Conservation (phyloP, 2,888 invertebrate species). For the Desoria tigrina region DNA sequence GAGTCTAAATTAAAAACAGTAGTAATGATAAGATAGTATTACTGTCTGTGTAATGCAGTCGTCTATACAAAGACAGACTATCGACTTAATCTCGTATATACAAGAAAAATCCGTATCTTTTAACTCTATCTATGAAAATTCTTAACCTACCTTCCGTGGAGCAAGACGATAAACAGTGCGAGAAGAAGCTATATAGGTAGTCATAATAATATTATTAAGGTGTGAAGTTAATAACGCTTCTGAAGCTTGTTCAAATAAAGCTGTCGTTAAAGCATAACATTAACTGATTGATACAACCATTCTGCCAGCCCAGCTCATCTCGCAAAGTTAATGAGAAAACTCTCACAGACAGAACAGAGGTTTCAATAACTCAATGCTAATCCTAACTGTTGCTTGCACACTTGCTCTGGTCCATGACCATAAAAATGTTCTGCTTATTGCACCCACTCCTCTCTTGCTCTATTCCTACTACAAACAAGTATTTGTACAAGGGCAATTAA, state of each 20-base stretch:
- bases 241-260: constrained; percentile 26
- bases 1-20: too few species aligned
- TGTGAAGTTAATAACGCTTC: constrained; percentile 33
- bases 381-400: not conserved
- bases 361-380: not conserved
- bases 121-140: too few species aligned
- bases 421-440: not conserved
- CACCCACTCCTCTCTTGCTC: too few species aligned
- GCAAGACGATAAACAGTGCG: too few species aligned
- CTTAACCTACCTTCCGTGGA: too few species aligned
- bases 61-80: too few species aligned
- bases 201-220: constrained; percentile 26
- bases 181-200: too few species aligned
- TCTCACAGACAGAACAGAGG: constrained; percentile 14
- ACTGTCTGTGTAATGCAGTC: too few species aligned
- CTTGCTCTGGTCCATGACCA: constrained; percentile 1
- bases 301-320: not conserved
- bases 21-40: too few species aligned
- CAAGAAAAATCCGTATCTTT: too few species aligned
- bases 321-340: constrained; percentile 17
- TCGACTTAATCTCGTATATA: too few species aligned
- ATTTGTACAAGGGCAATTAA: constrained; percentile 15
- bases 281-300: constrained; percentile 20
- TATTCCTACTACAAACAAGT: too few species aligned
- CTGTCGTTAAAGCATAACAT: constrained; percentile 29